These are phyloP conservation scores for Phaenicophaeus curvirostris DNA, from an alignment of 2,797 vertebrate species.

Conservation along the genomic window DNA sequence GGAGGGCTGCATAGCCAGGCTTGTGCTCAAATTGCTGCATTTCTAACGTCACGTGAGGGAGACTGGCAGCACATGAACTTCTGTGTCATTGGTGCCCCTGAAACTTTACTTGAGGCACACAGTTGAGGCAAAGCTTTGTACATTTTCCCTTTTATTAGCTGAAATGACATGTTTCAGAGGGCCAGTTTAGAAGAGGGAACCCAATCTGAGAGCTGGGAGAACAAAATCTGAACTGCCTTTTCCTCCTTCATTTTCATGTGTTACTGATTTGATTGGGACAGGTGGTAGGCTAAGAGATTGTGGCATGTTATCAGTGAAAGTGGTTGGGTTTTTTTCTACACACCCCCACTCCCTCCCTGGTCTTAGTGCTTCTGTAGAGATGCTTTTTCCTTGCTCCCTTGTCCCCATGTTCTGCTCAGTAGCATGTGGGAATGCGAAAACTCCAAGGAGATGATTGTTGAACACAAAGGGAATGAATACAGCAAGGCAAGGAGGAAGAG, in stretches of 20 bases:
- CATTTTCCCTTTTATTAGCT: neutral
- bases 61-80: neutral
- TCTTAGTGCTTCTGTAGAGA: neutral
- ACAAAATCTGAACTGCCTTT: neutral
- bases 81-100: accelerated
- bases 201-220: neutral
- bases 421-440: neutral
- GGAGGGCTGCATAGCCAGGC: neutral
- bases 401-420: neutral
- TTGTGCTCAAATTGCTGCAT: neutral
- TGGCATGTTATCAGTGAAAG: neutral
- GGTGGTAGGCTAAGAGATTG: neutral
- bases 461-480: neutral
- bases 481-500: neutral
- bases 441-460: neutral
- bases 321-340: too few species aligned
- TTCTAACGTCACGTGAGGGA: neutral
- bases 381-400: neutral
- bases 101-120: neutral
- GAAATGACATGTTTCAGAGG: neutral
- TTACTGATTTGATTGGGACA: neutral
- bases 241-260: neutral
- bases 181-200: neutral
- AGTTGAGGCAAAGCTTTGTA: neutral
- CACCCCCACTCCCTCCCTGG: too few species aligned